Evolutionary conservation across 2,797 vertebrate species (phyloP), one percentile per base, ranked within the genome.

Genomic region (Sus cebifrons): DNA sequence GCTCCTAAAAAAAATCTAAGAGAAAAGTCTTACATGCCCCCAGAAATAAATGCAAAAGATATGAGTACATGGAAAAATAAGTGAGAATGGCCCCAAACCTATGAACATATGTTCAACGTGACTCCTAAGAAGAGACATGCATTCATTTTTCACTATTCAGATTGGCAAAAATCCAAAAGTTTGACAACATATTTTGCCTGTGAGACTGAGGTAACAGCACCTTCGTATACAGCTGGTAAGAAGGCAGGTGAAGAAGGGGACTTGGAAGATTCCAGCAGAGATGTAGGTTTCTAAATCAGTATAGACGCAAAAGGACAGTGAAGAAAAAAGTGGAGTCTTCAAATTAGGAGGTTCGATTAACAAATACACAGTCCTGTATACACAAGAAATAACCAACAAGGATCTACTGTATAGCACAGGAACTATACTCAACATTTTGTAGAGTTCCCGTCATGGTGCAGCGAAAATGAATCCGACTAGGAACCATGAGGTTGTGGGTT

Each of bases 11-110:
- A 90, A 92, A 68, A 56, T 62, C 44, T 77, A n/a, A 21, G 86
- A 89, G n/a, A 89, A 74, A 94, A 87, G 74, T 29, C 10, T 10
- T 86, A 58, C 12, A 60, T 68, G 29, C 17, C 29, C 7, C n/a
- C 44, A 49, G 44, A 49, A 49, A 49, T 6, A 10, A 49, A 81
- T 2, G 32, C 6, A 90, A 87, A 49, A 56, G 6, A 40, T 73
- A 65, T 62, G 4, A 88, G 6, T 62, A 52, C n/a, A 49, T 5
- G 56, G 32, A 74, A 74, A 18, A 79, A 40, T 65, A 65, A 73
- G 15, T 78, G 65, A 97, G 94, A 96, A 86, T 83, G 68, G 49
- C n/a, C 40, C 44, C 21, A 93, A 77, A 84, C 13, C 70, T 58
- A 40, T 52, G 36, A 56, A 94, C 11, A 40, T 16, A 92, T n/a